Conservation (phyloP, 1,140 invertebrate genomes). For the Diabrotica undecimpunctata region DNA sequence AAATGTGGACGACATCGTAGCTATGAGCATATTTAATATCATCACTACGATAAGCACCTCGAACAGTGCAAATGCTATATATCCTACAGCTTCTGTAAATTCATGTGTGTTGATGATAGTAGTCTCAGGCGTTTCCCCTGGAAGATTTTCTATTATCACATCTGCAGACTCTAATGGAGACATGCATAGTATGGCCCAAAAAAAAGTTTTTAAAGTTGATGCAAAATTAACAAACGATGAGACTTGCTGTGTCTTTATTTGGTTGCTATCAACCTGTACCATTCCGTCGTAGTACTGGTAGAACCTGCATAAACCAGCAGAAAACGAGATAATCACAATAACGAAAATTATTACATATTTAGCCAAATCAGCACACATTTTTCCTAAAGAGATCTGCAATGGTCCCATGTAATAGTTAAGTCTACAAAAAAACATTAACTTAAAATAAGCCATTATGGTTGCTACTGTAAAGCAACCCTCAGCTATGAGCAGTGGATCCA, state of each 20-base stretch:
- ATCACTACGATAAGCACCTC: conserved; percentile 68
- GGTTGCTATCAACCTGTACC: conserved; percentile 53
- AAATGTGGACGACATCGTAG: conserved; percentile 73
- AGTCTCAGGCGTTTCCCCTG: conserved; percentile 47
- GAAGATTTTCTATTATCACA: conserved; percentile 59
- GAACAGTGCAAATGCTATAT: conserved; percentile 61
- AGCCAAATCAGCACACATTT: conserved; percentile 57
- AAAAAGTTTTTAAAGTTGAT: conserved; percentile 65
- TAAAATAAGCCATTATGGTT: conserved; percentile 66
- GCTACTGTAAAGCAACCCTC: conserved; percentile 71
- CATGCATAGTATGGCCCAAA: conserved; percentile 75
- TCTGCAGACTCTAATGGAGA: conserved; percentile 62
- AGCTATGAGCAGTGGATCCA: conserved; percentile 66
- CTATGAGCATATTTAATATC: conserved; percentile 75
- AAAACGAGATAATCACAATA: conserved; percentile 55
- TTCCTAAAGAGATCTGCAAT: conserved; percentile 59
- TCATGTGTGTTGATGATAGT: conserved; percentile 54
- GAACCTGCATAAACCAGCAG: conserved; percentile 49
- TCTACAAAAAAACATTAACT: conserved; percentile 56
- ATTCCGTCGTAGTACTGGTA: conserved; percentile 61
- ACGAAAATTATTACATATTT: conserved; percentile 55
- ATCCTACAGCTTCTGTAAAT: conserved; percentile 60
- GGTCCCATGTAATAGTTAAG: conserved; percentile 58
- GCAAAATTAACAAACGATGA: conserved; percentile 55
- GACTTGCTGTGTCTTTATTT: conserved; percentile 49